These are phyloP conservation scores for Syngnathoides biaculeatus DNA, from an alignment of 2,113 vertebrate genomes.

Conservation along the genomic window DNA sequence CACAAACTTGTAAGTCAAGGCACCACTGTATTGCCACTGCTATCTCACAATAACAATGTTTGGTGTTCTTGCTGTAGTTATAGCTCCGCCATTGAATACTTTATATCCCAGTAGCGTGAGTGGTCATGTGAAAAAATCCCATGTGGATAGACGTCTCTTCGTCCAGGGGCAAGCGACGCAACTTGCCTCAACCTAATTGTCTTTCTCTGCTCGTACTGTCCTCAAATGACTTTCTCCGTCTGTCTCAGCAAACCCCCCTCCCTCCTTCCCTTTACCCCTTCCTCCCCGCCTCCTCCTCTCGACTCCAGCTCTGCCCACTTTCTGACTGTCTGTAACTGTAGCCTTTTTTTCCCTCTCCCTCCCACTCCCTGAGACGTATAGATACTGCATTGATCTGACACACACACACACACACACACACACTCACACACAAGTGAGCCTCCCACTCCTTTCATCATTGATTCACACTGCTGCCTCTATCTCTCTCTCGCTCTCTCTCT, in stretches of 20 bases:
- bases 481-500: slow-evolving; percentile 35
- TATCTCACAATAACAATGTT: not conserved
- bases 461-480: slow-evolving; percentile 57
- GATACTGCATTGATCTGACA: slow-evolving; percentile 74
- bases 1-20: not conserved
- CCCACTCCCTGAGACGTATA: slow-evolving; percentile 71
- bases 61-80: not conserved
- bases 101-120: not conserved
- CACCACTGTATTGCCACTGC: not conserved
- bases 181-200: slow-evolving; percentile 71
- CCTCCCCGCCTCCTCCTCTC: slow-evolving; percentile 32
- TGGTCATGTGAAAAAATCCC: not conserved
- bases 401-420: slow-evolving; percentile 42
- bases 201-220: slow-evolving; percentile 74
- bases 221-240: slow-evolving; percentile 74
- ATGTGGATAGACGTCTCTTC: slow-evolving; percentile 38
- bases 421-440: slow-evolving; percentile 46
- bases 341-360: slow-evolving; percentile 59
- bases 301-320: slow-evolving; percentile 58
- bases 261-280: slow-evolving; percentile 33
- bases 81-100: not conserved
- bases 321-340: slow-evolving; percentile 77
- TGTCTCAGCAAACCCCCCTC: slow-evolving; percentile 52
- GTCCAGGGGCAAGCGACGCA: slow-evolving; percentile 57
- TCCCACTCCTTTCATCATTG: slow-evolving; percentile 72